A percentile compares a stretch with the other conserved stretches of the same genome.
phyloP scores from a whole-genome alignment of 2,113 vertebrate genomes.

The Tetrao urogallus region DNA sequence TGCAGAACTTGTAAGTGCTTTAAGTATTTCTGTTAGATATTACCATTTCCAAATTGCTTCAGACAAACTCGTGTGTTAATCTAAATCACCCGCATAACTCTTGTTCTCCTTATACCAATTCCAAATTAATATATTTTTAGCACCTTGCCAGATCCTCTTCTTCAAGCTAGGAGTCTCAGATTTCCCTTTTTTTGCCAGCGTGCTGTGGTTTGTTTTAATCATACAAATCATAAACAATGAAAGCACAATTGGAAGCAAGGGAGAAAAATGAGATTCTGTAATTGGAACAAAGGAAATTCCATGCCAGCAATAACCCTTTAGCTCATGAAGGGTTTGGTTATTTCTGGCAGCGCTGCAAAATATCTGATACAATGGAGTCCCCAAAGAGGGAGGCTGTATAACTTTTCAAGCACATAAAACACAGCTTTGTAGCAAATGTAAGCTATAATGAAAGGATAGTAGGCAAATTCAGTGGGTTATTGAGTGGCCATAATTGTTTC shows the following conservation, averaged over 20 bases:
- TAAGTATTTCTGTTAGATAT: background rate
- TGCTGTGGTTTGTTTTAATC: slow-evolving; percentile 52
- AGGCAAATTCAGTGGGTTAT: slow-evolving; percentile 19
- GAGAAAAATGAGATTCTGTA: slow-evolving; percentile 61
- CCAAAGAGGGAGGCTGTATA: slow-evolving; percentile 5
- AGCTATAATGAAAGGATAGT: slow-evolving; percentile 13
- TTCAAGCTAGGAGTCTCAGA: background rate
- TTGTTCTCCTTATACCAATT: background rate
- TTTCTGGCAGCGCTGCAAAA: slow-evolving; percentile 50
- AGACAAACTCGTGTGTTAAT: background rate
- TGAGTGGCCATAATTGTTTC: slow-evolving; percentile 3
- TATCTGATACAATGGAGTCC: slow-evolving; percentile 35
- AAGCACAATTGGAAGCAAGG: slow-evolving; percentile 56
- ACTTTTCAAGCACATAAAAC: slow-evolving; percentile 48
- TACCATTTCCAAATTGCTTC: background rate
- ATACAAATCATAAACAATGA: slow-evolving; percentile 52
- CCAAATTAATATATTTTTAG: slow-evolving; percentile 43
- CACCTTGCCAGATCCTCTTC: slow-evolving; percentile 43
- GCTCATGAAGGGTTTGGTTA: slow-evolving; percentile 32
- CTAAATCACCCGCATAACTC: background rate
- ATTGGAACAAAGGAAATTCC: slow-evolving; percentile 57
- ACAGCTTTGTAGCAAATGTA: slow-evolving; percentile 38
- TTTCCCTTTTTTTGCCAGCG: slow-evolving; percentile 26
- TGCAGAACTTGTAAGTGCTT: slow-evolving; percentile 12
- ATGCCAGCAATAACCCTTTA: slow-evolving; percentile 55